Evolutionary conservation across 2,888 invertebrate genomes (phyloP), one percentile per base, ranked within the genome.

Genomic region (Oxyteleia sp.): DNA sequence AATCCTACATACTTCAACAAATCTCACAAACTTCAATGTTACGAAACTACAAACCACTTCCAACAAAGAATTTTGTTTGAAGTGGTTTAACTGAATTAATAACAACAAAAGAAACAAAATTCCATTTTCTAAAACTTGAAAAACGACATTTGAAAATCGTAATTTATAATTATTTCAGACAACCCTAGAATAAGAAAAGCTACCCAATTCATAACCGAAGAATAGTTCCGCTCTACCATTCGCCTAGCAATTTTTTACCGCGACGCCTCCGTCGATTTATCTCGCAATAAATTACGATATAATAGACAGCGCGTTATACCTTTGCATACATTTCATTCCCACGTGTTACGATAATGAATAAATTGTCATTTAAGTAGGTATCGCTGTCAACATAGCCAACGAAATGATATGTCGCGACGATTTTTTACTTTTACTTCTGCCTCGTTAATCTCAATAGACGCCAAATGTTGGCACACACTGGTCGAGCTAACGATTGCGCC

Each of bases 391-490:
- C 69, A 57, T 63, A 71, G 51, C 7, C 64, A 41, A 10, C 38
- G 53, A 61, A 61, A 81, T 81, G 81, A 75, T 82, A 75, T 75
- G 81, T 75, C 74, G 74, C 51, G 74, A 75, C 51, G 45, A 72
- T 69, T 87, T 84, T 81, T 81, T 75, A 74, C 61, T 78, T 71
- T 72, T 80, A 35, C 74, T 80, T 74, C 74, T 69, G 35, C 61
- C 82, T 80, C 84, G 83, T 85, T 79, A 76, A 84, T 82, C 82
- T 85, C 87, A 85, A 87, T 82, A 84, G 86, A 81, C 85, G 85
- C 84, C 88, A 87, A 89, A 91, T 90, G 89, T 90, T 88, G 88
- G 86, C 86, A 85, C 86, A 87, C 72, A 82, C 71, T 80, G 76
- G 75, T 75, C 82, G 84, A 69, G 75, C 81, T 84, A 79, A 81